Conservation (phyloP, 2,113 vertebrate genomes). For the Semicossyphus pulcher region DNA sequence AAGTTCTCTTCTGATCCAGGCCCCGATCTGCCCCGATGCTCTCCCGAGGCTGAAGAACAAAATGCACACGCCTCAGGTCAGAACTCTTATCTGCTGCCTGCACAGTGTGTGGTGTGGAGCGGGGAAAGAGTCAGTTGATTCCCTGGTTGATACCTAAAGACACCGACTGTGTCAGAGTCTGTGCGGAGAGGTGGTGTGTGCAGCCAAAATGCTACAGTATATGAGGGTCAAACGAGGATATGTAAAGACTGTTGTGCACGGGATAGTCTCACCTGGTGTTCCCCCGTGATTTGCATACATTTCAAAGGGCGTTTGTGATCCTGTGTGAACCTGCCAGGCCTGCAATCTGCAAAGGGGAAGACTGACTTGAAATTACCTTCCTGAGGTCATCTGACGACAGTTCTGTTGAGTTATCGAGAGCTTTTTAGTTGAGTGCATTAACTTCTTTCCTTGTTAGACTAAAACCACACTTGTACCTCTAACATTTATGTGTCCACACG, state of each 20-base stretch:
- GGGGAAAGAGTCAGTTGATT: constrained; percentile 17
- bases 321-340: not conserved
- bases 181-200: not conserved
- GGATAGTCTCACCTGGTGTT: not conserved
- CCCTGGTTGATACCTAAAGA: not conserved
- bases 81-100: constrained; percentile 31
- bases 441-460: too few relatives aligned
- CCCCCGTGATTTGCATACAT: not conserved
- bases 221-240: not conserved
- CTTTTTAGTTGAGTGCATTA: too few relatives aligned
- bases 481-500: too few relatives aligned
- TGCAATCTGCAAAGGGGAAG: not conserved
- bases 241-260: not conserved
- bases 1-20: constrained; percentile 39
- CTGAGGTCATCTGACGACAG: too few relatives aligned
- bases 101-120: constrained; percentile 12
- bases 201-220: not conserved
- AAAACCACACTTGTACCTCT: too few relatives aligned
- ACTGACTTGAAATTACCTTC: too few relatives aligned
- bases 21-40: constrained; percentile 10
- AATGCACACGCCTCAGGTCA: constrained; percentile 31
- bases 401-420: too few relatives aligned
- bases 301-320: not conserved
- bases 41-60: constrained; percentile 36
- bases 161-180: not conserved